Evolutionary conservation across 2,797 vertebrate species (phyloP).

Genomic region (Falco concolor): DNA sequence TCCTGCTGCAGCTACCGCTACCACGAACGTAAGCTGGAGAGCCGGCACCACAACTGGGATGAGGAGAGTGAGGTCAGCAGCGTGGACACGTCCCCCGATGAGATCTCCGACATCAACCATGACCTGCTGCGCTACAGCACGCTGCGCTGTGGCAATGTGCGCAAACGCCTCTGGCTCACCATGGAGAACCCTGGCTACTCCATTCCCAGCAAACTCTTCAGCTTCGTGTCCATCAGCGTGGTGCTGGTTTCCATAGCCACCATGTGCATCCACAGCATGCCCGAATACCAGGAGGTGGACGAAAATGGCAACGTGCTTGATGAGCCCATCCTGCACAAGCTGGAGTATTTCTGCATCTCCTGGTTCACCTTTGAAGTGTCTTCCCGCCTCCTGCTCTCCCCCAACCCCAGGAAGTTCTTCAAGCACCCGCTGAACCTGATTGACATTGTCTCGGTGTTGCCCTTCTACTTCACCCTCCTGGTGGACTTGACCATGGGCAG

Average conservation of each 20-base stretch:
- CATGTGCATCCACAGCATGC: conserved; percentile 97
- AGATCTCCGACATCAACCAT: conserved; percentile 89
- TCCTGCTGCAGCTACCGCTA: conserved; percentile 94
- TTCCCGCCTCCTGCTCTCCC: conserved; percentile 87
- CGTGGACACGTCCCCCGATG: conserved; percentile 88
- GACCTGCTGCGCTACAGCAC: conserved; percentile 88
- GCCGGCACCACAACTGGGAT: conserved; percentile 87
- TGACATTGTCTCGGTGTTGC: conserved; percentile 89
- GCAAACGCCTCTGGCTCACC: conserved; percentile 92
- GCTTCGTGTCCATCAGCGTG: conserved; percentile 89
- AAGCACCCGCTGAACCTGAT: conserved; percentile 92
- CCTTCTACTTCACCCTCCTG: conserved; percentile 90
- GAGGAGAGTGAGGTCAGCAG: conserved; percentile 95
- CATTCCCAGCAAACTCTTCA: conserved; percentile 95
- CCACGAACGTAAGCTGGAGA: conserved; percentile 90
- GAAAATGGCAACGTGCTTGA: conserved; percentile 75
- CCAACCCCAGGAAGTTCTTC: conserved; percentile 90
- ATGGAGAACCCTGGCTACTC: conserved; percentile 98
- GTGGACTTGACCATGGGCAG: conserved; percentile 81
- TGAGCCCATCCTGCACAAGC: conserved; percentile 81
- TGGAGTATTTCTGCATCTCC: conserved; percentile 94
- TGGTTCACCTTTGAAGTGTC: conserved; percentile 98
- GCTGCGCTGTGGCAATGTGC: conserved; percentile 82
- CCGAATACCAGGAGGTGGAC: conserved; percentile 87
- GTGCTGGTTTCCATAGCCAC: conserved; percentile 89